These are phyloP conservation scores for Andricus quercusramuli DNA, from an alignment of 2,888 invertebrate species.

Conservation along the genomic window DNA sequence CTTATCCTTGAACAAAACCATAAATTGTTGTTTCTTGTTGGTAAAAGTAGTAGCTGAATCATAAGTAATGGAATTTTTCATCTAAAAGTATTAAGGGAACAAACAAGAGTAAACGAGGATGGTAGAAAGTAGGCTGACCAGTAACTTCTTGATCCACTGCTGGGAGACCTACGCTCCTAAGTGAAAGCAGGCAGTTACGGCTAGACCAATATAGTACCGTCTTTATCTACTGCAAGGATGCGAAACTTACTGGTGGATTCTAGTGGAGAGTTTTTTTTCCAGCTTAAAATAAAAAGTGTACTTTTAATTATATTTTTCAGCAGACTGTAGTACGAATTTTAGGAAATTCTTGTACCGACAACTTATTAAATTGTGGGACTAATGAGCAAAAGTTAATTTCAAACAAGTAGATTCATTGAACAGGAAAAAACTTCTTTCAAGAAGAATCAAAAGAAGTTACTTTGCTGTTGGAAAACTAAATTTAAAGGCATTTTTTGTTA, in stretches of 20 bases:
- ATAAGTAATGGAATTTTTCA: too few relatives aligned
- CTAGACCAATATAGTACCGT: neutral
- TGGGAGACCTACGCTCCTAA: neutral
- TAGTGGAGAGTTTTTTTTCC: neutral
- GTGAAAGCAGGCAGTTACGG: constrained; percentile 14
- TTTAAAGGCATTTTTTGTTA: too few relatives aligned
- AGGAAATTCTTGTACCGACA: too few relatives aligned
- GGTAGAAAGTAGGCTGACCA: neutral
- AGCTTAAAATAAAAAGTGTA: neutral
- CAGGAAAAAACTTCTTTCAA: neutral
- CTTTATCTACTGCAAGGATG: constrained; percentile 4
- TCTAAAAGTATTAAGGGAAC: constrained; percentile 2
- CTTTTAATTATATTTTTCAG: too few relatives aligned
- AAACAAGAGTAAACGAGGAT: constrained; percentile 12
- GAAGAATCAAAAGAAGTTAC: neutral
- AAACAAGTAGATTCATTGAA: neutral
- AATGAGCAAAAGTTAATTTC: too few relatives aligned
- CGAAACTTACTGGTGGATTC: neutral
- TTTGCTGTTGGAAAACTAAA: too few relatives aligned
- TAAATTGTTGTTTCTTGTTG: too few relatives aligned
- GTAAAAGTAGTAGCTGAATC: too few relatives aligned
- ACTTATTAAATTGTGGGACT: too few relatives aligned
- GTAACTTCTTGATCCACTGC: constrained; percentile 23
- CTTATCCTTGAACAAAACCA: too few relatives aligned
- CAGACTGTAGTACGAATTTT: too few relatives aligned